Base-by-base conservation (phyloP, 2,113 vertebrate genomes). In the Columbina picui region DNA sequence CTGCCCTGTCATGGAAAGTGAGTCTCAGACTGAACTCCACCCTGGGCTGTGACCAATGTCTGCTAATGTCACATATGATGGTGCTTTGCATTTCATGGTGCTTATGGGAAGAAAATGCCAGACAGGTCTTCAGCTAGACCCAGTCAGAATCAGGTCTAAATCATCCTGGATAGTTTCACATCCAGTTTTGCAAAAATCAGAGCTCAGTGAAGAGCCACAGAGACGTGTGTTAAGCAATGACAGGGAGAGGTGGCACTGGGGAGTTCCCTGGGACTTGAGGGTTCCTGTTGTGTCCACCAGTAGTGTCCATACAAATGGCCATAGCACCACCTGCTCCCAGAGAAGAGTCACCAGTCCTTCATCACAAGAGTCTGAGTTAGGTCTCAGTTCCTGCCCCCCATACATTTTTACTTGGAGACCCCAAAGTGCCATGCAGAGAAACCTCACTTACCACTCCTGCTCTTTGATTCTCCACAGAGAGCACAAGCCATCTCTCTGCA, bases 181-280 rank as follows among this genome's bases (percentile, higher is more conserved):
- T 55, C 55, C 69, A 25, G 30, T 70, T 94, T 87, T 80, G 41
- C 63, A 80, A 87, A 87, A 91, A 76, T 39, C 53, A 63, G 64
- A 77, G 15, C 19, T 53, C 81, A n/a, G 27, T 59, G 49, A 87
- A 76, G 57, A 64, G n/a, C 26, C 45, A 59, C 25, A 91, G 30
- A 60, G 10, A 63, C 6, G 0, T 30, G 19, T 34, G 52, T 71
- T 61, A 41, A n/a, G 22, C 61, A 90, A 6, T 14, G 17, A 63
- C 17, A 17, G 61, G 14, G 20, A 87, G n/a, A 57, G 12, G n/a
- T 56, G n/a, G n/a, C 49, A 65, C 14, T n/a, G n/a, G 18, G 27
- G 22, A 9, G 6, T 25, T 55, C 38, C 55, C 36, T n/a, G 22
- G 32, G 49, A 60, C 45, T 22, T 53, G 22, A 60, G 9, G 29